A percentile compares a stretch with the other conserved stretches of the same genome.
These are phyloP conservation scores for Numida meleagris DNA, from an alignment of 2,113 vertebrate genomes.

Conservation along the genomic window DNA sequence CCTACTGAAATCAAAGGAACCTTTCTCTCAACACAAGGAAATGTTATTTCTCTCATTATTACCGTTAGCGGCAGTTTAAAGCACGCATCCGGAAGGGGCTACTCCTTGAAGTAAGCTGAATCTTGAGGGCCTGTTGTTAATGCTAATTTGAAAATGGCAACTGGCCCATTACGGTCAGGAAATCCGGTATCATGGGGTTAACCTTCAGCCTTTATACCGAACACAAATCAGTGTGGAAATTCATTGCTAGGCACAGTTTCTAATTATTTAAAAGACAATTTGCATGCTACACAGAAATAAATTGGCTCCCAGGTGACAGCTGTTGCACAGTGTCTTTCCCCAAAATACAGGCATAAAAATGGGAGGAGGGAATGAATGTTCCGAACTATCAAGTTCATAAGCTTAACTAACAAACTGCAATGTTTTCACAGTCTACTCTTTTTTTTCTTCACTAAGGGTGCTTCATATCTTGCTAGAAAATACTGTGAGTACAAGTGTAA, in stretches of 20 bases:
- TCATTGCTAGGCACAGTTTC: slow-evolving; percentile 45
- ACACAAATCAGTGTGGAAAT: slow-evolving; percentile 60
- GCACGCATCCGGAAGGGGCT: not conserved
- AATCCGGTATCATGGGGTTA: slow-evolving; percentile 45
- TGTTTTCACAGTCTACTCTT: not conserved
- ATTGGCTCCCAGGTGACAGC: slow-evolving; percentile 72
- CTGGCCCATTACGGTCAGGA: not conserved
- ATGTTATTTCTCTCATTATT: not conserved
- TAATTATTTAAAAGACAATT: slow-evolving; percentile 71
- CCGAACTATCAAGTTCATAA: not conserved
- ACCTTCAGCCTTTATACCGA: not conserved
- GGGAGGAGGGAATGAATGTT: not conserved
- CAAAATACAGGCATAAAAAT: not conserved
- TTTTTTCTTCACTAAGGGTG: not conserved
- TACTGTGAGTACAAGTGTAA: not conserved
- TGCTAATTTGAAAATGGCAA: slow-evolving; percentile 30
- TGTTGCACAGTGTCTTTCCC: slow-evolving; percentile 29
- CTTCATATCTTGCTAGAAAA: not conserved
- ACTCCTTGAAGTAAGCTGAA: not conserved
- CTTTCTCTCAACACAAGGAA: not conserved
- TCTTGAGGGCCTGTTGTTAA: not conserved
- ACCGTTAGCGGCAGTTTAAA: fast-evolving
- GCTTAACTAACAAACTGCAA: not conserved
- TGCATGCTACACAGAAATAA: slow-evolving; percentile 69
- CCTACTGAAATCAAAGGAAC: not conserved